Base-by-base conservation (phyloP, 64 coral and sea anemone species). In the Pocillopora damicornis region DNA sequence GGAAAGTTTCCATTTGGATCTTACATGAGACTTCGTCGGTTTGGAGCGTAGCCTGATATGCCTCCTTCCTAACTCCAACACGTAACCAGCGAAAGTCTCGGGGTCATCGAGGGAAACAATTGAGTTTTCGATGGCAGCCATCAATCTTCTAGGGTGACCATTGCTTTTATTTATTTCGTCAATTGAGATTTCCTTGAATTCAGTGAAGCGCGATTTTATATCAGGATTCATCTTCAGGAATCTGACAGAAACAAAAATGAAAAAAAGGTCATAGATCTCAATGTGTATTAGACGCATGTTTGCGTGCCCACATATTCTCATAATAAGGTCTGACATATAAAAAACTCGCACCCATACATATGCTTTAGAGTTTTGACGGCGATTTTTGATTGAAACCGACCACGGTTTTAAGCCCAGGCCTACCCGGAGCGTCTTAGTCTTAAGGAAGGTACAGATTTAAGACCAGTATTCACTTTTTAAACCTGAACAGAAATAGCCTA, bases 41-140 rank as follows among this genome's bases (percentile, higher is more conserved):
- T 85, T 88, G 35, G 60, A 1, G 20, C n/a, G 76, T n/a, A 60
- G 74, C 5, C 22, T 35, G 22, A 59, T 35, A 4, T 88, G 86
- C 14, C 86, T 9, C 65, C 86, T 88, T 30, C 86, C 86, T 15
- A 88, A 37, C 58, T 88, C 86, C 11, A 42, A 15, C 59, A 77
- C 22, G 58, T 88, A 88, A 63, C 18, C 58, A 18, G 58, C 2
- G 76, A 88, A 88, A 11, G 86, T 76, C 36, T 76, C 73, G 10
- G 22, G 59, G 22, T 88, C 86, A 30, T 78, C 25, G 3, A 88
- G 74, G 1, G 86, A 75, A 25, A 2, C 5, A 0, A 88, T 74
- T 2, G 73, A 76, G 73, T 88, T 88, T 63, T 88, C 86, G 18
- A 88, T 58, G 34, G 86, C 86, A 35, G 73, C 75, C 74, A 88